Conservation (phyloP, 2,113 vertebrate genomes). For the Sitta europaea region DNA sequence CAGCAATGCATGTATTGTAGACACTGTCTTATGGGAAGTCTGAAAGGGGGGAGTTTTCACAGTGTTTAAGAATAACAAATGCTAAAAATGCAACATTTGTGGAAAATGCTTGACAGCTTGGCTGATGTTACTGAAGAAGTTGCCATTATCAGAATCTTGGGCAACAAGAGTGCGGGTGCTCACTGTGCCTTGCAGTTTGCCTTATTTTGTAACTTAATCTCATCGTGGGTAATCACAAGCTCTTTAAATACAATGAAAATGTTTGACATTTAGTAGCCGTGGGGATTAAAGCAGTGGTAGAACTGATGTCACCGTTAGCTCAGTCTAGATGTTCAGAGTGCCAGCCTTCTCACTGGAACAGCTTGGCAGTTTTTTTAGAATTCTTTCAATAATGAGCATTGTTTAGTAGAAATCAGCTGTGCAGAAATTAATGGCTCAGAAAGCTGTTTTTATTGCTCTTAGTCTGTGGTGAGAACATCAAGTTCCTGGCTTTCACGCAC, state of each 20-base stretch:
- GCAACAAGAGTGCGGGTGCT: accelerated
- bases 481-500: conserved; percentile 41
- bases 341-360: conserved; percentile 32
- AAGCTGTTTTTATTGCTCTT: conserved; percentile 63
- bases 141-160: accelerated
- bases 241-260: neutral
- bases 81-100: neutral
- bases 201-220: neutral
- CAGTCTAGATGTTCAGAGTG: neutral
- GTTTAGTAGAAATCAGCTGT: conserved; percentile 68
- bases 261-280: conserved; percentile 33
- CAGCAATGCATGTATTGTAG: accelerated
- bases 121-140: neutral
- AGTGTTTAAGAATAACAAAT: neutral
- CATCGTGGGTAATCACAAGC: accelerated
- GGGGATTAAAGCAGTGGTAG: conserved; percentile 37
- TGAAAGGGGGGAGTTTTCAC: neutral
- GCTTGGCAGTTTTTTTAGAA: conserved; percentile 18
- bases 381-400: conserved; percentile 68
- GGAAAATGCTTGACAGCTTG: neutral
- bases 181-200: neutral
- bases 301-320: conserved; percentile 38
- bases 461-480: conserved; percentile 64
- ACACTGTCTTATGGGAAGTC: neutral
- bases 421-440: conserved; percentile 67